Base-by-base conservation (phyloP, 2,797 vertebrate genomes). In the Morelia viridis region DNA sequence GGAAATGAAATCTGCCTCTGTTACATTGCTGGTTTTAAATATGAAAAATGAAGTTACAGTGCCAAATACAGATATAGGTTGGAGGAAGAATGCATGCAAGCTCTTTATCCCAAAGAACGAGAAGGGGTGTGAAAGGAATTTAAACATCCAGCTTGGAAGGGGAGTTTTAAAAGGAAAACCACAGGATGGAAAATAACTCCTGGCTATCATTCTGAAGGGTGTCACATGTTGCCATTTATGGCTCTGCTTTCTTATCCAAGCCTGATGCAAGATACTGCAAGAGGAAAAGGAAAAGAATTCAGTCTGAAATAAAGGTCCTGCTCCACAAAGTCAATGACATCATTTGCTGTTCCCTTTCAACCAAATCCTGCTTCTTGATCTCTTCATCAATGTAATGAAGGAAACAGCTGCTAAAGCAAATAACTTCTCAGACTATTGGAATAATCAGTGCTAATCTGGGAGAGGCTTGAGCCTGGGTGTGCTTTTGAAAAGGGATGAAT, bases 201-300 rank as follows among this genome's bases (percentile, higher is more conserved):
- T 0, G 0, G 88, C 91, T 89, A 64, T 85, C 64, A 53, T 1
- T 0, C 64, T 22, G n/a, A 86, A 56, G 71, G 26, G 58, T 84
- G 89, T 80, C 91, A 94, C 92, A 93, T 46, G 95, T 96, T 97
- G 93, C 97, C 97, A 97, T 98, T 96, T 98, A 97, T 96, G 97
- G 97, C 95, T 96, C 93, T 89, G 17, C 94, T 92, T 94, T 95
- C 91, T 95, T 94, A 95, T 95, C 96, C 95, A 94, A 89, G 92
- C 95, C 96, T 96, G 97, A 97, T 96, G 95, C 95, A 97, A 96
- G 96, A 94, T 28, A 0, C 83, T 96, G 96, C 95, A 96, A 95
- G 96, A 97, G 90, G 87, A 95, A 89, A 89, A 60, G 22, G 71
- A 6, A 11, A 90, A 93, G 91, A 91, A 90, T 65, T 60, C 71